These are phyloP conservation scores for Odontocerum albicorne DNA, from an alignment of 2,888 invertebrate species.

Conservation along the genomic window DNA sequence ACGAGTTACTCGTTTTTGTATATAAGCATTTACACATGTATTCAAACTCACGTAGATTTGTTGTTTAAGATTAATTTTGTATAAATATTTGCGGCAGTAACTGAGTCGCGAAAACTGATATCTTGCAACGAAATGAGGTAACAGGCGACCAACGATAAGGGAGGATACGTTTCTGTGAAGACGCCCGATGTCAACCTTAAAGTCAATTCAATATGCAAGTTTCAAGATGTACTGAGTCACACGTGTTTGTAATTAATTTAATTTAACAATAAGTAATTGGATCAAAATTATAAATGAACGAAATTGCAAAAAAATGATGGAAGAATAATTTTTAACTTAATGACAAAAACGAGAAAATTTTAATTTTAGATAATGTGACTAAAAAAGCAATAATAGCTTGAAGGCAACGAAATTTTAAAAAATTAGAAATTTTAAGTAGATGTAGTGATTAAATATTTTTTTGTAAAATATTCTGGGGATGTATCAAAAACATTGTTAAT, in stretches of 20 bases:
- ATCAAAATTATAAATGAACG: no score
- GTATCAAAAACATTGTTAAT: background rate
- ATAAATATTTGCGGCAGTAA: conserved; percentile 30
- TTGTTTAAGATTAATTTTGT: conserved; percentile 21
- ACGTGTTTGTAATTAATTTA: no score
- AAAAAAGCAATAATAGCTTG: no score
- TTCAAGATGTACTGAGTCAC: no score
- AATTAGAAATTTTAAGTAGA: background rate
- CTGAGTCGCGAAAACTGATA: conserved; percentile 31
- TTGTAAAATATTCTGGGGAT: background rate
- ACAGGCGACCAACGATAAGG: background rate
- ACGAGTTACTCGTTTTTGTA: conserved; percentile 7
- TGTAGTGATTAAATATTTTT: conserved; percentile 1
- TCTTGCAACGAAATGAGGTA: conserved; percentile 5
- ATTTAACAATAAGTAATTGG: no score
- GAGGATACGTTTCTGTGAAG: background rate
- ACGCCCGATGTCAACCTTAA: no score
- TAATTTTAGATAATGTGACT: no score
- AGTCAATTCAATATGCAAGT: no score
- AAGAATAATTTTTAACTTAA: no score
- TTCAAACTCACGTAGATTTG: conserved; percentile 11
- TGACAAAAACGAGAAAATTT: no score
- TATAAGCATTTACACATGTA: conserved; percentile 10
- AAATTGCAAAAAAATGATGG: no score
- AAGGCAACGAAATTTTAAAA: background rate